phyloP scores from a whole-genome alignment of 2,888 invertebrate genomes.

The Falcaria lacertinaria region DNA sequence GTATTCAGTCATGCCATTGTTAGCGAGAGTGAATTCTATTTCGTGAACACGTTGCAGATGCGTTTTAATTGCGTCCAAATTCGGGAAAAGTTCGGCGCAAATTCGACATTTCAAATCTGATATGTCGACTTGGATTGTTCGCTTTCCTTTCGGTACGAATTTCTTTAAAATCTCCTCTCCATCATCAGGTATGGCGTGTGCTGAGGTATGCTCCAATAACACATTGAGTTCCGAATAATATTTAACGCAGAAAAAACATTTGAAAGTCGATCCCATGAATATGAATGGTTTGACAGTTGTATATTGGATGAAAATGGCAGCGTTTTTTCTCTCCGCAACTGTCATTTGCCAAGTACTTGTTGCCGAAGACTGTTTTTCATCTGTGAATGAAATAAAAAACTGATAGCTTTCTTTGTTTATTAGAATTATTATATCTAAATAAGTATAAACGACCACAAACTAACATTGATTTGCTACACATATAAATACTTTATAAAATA shows the following conservation, averaged over 20 bases:
- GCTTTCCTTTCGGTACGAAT: constrained; percentile 39
- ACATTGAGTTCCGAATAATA: constrained; percentile 33
- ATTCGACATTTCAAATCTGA: constrained; percentile 41
- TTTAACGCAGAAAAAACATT: constrained; percentile 50
- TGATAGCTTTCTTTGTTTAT: background rate
- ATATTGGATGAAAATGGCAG: constrained; percentile 39
- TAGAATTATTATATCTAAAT: too few species aligned
- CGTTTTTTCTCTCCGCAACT: constrained; percentile 43
- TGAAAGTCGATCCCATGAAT: constrained; percentile 49
- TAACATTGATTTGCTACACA: too few species aligned
- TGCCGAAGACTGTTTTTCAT: constrained; percentile 9
- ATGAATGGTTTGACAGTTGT: constrained; percentile 51
- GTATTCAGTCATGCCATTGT: constrained; percentile 52
- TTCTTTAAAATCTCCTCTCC: constrained; percentile 28
- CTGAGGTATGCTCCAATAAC: constrained; percentile 37
- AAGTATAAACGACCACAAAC: too few species aligned
- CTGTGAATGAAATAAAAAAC: constrained; percentile 20
- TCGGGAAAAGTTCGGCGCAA: constrained; percentile 25
- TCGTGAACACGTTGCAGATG: constrained; percentile 38
- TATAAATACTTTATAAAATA: too few species aligned
- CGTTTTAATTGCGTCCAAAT: constrained; percentile 28
- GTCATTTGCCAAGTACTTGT: constrained; percentile 57
- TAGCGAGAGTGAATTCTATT: constrained; percentile 29
- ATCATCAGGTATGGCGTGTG: constrained; percentile 25
- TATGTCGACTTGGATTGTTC: constrained; percentile 45